Evolutionary conservation across 2,797 vertebrate genomes (phyloP), one percentile per base, ranked within the genome.

Genomic region (Anguilla marmorata): DNA sequence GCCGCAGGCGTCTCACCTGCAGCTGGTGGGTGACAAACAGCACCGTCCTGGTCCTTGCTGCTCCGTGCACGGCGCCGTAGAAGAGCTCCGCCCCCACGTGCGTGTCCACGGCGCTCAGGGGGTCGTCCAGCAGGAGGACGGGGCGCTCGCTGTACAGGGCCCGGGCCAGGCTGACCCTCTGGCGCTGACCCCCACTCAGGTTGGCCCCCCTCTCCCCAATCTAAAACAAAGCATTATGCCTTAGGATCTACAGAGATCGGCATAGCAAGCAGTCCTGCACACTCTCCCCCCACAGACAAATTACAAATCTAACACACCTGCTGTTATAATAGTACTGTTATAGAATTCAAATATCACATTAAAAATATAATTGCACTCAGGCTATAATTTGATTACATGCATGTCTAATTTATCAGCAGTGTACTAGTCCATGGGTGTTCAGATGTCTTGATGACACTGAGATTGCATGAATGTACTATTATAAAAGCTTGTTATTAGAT

Each of bases 1-100:
- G 33, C 72, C 12, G 0, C 3, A 27, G 72, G 30, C 12, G 0
- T 83, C 90, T 91, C 89, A 97, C 97, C 95, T 97, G 96, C 85
- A 97, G 94, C 90, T 97, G 96, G 90, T 97, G 97, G 3, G 97
- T 97, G n/a, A 97, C 95, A 92, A 97, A 97, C 87, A 97, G 92
- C 90, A 97, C 93, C 0, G 96, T 97, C 92, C 92, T 96, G 88
- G 88, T 93, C 89, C 91, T 93, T 27, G 95, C 92, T 2, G 89
- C 88, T 0, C 87, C 92, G 1, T 88, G 93, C 91, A 97, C 97
- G 82, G 94, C 96, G 84, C 93, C 93, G 87, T 90, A 92, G 92
- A 97, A 97, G 88, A 97, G 91, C 86, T 95, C 94, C 2, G 93
- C 94, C 37, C 95, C 96, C 83, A 97, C 96, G 30, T 94, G 95